phyloP scores from a whole-genome alignment of 1,140 invertebrate species.

The Orchestia grillus region DNA sequence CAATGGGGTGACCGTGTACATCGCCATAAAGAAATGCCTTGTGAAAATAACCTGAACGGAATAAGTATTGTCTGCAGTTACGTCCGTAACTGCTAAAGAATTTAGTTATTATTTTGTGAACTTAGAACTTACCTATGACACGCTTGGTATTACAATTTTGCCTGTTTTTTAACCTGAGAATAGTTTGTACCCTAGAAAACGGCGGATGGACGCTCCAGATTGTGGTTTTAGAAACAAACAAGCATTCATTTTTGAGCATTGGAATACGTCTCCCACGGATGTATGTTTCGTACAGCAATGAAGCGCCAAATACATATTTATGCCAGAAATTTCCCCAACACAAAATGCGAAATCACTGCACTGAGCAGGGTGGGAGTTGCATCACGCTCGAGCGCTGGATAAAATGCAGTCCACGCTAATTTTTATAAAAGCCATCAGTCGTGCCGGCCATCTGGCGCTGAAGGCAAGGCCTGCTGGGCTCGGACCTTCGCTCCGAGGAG shows the following conservation, averaged over 20 bases:
- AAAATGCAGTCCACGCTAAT: background rate
- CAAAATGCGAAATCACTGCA: background rate
- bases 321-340: background rate
- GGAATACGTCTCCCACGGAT: background rate
- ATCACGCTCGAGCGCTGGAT: background rate
- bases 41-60: no score
- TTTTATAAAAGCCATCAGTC: background rate
- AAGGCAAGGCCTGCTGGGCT: background rate
- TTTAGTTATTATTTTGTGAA: no score
- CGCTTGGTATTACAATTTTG: no score
- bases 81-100: no score
- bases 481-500: background rate
- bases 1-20: no score
- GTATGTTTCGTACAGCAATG: background rate
- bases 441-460: background rate
- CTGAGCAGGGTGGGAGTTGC: background rate
- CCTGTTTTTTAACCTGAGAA: no score
- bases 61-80: no score
- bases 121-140: no score
- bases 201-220: background rate
- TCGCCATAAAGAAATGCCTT: no score
- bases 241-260: background rate
- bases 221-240: background rate
- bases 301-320: background rate
- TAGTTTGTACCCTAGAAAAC: background rate